phyloP scores from a whole-genome alignment of 2,113 vertebrate genomes.

The Rhineura floridana region DNA sequence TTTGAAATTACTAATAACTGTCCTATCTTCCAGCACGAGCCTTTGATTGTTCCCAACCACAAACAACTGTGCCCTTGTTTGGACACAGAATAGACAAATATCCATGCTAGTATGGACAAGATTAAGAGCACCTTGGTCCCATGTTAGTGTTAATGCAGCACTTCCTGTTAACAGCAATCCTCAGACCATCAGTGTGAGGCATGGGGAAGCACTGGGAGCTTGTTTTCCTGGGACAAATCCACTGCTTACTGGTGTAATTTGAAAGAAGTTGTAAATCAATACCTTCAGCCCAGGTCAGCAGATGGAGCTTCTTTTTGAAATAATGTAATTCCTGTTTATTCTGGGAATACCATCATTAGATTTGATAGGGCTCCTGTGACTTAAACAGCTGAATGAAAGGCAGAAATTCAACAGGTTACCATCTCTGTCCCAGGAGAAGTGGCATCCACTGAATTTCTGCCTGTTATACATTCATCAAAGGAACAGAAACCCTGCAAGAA shows the following conservation, averaged over 20 bases:
- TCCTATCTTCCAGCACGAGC: not conserved
- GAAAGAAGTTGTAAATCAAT: not conserved
- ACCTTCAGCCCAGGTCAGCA: not conserved
- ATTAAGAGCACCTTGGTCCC: not conserved
- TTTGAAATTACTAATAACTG: not conserved
- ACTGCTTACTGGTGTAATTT: not conserved
- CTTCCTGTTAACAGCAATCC: not conserved
- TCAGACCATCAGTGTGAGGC: not conserved
- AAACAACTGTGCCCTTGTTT: constrained; percentile 11
- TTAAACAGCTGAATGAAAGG: not conserved
- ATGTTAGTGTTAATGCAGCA: not conserved
- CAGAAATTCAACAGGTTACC: not conserved
- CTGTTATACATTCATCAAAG: not conserved
- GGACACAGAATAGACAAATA: not conserved
- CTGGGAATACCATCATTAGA: not conserved
- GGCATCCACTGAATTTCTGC: not conserved
- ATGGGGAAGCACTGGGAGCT: not conserved
- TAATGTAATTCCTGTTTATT: not conserved
- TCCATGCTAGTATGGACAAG: not conserved
- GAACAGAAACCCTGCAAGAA: not conserved
- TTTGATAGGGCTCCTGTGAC: not conserved
- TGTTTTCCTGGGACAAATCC: not conserved
- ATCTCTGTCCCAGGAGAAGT: not conserved
- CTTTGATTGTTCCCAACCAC: constrained; percentile 11
- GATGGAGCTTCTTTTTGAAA: not conserved